Conservation (phyloP, 2,797 vertebrate genomes). For the Myripristis murdjan region DNA sequence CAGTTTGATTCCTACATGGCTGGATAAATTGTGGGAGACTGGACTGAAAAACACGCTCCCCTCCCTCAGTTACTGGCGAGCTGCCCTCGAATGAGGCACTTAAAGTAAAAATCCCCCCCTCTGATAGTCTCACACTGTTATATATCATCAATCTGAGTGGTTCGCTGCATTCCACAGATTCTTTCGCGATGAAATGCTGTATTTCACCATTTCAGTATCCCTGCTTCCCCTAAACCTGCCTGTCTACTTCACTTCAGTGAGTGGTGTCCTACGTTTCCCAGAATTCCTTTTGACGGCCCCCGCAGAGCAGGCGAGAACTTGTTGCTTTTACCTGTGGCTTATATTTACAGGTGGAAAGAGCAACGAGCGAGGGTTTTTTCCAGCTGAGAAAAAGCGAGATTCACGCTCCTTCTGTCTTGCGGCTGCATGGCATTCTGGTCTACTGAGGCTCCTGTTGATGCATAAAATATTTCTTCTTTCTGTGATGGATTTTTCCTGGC, state of each 20-base stretch:
- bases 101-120: too few relatives aligned
- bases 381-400: too few relatives aligned
- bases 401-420: background rate
- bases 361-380: background rate
- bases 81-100: too few relatives aligned
- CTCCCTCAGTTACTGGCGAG: too few relatives aligned
- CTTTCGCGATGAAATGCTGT: background rate
- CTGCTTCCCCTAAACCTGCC: background rate
- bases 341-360: background rate
- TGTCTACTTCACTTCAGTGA: background rate
- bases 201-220: background rate
- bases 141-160: too few relatives aligned
- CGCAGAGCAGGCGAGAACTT: too few relatives aligned
- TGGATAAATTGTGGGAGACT: background rate
- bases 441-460: background rate
- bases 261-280: background rate
- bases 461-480: background rate
- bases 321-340: too few relatives aligned
- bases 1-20: slow-evolving; percentile 17
- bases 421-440: background rate
- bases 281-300: background rate
- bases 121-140: too few relatives aligned
- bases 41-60: background rate
- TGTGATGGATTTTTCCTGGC: too few relatives aligned
- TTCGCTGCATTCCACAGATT: too few relatives aligned